A percentile compares a stretch with the other conserved stretches of the same genome.
These are phyloP conservation scores for Hybognathus amarus DNA, from an alignment of 2,797 vertebrate genomes.

Conservation along the genomic window DNA sequence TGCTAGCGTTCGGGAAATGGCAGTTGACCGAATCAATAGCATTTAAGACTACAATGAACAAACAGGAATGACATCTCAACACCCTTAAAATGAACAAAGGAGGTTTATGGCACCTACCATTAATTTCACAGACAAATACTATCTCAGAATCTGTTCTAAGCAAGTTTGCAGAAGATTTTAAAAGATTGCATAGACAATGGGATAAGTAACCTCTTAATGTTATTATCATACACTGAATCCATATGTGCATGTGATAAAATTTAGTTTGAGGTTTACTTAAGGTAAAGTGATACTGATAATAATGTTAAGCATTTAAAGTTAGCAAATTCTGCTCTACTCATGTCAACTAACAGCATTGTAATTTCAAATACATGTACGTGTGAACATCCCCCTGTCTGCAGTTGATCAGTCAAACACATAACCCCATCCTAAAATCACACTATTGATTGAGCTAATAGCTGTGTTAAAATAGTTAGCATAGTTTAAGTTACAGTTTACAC, in stretches of 20 bases:
- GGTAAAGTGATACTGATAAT: neutral
- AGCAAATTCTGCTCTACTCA: neutral
- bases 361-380: neutral
- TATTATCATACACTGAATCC: neutral
- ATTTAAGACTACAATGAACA: conserved; percentile 50
- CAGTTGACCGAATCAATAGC: conserved; percentile 47
- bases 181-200: neutral
- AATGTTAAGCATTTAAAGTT: neutral
- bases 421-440: too few relatives aligned
- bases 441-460: too few relatives aligned
- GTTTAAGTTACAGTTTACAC: too few relatives aligned
- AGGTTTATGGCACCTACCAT: conserved; percentile 7
- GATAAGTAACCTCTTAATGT: too few relatives aligned
- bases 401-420: neutral
- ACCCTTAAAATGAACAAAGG: conserved; percentile 35
- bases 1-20: conserved; percentile 20
- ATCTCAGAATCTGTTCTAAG: conserved; percentile 12
- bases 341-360: neutral
- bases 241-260: neutral
- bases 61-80: conserved; percentile 37
- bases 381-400: neutral
- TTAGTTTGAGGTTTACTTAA: neutral
- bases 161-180: conserved; percentile 1
- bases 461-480: too few relatives aligned
- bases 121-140: conserved; percentile 39